These are phyloP conservation scores for Ganaspis sp. DNA, from an alignment of 1,140 invertebrate species.

Conservation along the genomic window DNA sequence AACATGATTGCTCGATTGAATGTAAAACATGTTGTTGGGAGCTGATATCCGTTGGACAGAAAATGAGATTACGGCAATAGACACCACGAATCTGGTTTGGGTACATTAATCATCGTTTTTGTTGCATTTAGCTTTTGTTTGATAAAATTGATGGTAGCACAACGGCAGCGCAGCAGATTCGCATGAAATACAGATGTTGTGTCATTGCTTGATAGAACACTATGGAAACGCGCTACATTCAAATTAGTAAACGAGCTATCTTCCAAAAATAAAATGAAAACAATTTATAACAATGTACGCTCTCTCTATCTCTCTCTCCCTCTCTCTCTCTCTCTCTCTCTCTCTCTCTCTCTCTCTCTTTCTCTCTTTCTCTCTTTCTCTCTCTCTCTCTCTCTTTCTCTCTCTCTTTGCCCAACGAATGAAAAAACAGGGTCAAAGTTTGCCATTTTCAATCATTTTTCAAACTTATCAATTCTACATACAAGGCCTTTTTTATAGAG, in stretches of 20 bases:
- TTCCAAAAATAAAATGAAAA: neutral
- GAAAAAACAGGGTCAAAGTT: no score
- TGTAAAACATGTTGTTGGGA: neutral
- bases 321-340: no score
- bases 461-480: no score
- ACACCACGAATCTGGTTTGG: slow-evolving; percentile 15
- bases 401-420: no score
- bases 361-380: no score
- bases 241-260: neutral
- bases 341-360: no score
- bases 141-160: slow-evolving; percentile 33
- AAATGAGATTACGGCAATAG: slow-evolving; percentile 2
- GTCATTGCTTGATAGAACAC: neutral
- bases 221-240: neutral
- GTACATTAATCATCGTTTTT: slow-evolving; percentile 33
- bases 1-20: neutral
- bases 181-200: slow-evolving; percentile 13
- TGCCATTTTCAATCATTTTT: no score
- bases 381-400: no score
- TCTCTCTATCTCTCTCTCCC: no score
- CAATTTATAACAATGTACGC: slow-evolving; percentile 7
- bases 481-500: no score
- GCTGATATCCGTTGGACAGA: neutral
- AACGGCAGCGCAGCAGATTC: neutral
- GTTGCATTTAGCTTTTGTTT: slow-evolving; percentile 31